Conservation (phyloP, 2,113 vertebrate species). For the Oreochromis niloticus region DNA sequence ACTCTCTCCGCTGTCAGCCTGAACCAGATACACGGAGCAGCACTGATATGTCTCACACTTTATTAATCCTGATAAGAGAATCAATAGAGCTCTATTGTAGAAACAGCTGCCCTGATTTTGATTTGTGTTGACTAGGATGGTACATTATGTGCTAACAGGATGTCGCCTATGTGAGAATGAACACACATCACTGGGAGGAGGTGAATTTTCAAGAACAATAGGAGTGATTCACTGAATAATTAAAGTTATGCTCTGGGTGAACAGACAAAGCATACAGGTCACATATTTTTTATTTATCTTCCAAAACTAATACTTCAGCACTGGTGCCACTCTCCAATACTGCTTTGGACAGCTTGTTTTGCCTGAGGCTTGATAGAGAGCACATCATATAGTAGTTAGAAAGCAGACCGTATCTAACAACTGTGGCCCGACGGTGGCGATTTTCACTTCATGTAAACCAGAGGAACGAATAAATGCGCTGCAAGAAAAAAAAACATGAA, state of each 20-base stretch:
- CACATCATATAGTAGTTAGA: background rate
- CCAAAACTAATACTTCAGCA: background rate
- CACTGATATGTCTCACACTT: conserved; percentile 1
- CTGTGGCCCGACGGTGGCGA: background rate
- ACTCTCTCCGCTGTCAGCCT: background rate
- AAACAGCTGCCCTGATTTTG: background rate
- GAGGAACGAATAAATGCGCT: conserved; percentile 4
- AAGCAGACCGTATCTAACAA: background rate
- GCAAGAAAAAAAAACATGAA: background rate
- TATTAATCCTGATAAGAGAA: conserved; percentile 60
- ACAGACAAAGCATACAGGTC: background rate
- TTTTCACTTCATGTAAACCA: conserved; percentile 19
- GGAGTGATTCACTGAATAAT: background rate
- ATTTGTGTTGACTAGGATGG: background rate
- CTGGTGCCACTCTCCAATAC: background rate
- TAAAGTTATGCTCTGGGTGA: background rate
- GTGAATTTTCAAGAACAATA: background rate
- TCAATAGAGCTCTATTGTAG: conserved; percentile 32
- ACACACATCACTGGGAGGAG: background rate
- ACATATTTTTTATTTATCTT: background rate
- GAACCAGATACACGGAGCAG: background rate
- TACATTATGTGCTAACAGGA: background rate
- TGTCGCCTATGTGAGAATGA: background rate
- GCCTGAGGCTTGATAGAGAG: conserved; percentile 6
- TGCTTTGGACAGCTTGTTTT: conserved; percentile 1